These are phyloP conservation scores for Urosaurus nigricauda DNA, from an alignment of 2,797 vertebrate species.

Conservation along the genomic window DNA sequence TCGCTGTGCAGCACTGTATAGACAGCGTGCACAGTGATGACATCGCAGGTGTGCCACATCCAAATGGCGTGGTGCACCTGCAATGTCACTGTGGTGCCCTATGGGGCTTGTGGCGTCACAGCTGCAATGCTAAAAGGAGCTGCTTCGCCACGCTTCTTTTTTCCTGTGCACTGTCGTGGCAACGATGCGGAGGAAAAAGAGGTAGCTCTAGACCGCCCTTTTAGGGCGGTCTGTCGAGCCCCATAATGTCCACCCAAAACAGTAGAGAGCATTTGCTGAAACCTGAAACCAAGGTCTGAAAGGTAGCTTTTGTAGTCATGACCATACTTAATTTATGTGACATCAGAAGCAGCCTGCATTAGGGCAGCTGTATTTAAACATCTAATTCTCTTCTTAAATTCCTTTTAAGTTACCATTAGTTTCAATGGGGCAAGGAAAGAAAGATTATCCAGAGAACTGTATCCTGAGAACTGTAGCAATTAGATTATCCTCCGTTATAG, in stretches of 20 bases:
- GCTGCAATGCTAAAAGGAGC: too few relatives aligned
- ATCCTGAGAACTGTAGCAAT: not conserved
- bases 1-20: too few relatives aligned
- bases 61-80: too few relatives aligned
- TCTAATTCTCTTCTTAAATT: not conserved
- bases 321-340: not conserved
- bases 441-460: not conserved
- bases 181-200: too few relatives aligned
- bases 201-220: too few relatives aligned
- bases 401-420: not conserved
- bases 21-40: too few relatives aligned
- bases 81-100: too few relatives aligned
- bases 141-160: too few relatives aligned
- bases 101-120: too few relatives aligned
- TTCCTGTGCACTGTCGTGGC: too few relatives aligned
- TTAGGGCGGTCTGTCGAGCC: too few relatives aligned
- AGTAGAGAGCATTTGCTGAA: not conserved
- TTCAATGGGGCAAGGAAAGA: not conserved
- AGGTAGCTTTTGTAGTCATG: not conserved
- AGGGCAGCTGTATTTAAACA: not conserved
- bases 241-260: not conserved
- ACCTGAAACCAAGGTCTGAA: slow-evolving; percentile 1
- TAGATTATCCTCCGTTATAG: not conserved
- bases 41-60: too few relatives aligned
- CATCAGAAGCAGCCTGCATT: not conserved